Base-by-base conservation (phyloP, 2,797 vertebrate genomes). In the Paedocypris micromegethes region DNA sequence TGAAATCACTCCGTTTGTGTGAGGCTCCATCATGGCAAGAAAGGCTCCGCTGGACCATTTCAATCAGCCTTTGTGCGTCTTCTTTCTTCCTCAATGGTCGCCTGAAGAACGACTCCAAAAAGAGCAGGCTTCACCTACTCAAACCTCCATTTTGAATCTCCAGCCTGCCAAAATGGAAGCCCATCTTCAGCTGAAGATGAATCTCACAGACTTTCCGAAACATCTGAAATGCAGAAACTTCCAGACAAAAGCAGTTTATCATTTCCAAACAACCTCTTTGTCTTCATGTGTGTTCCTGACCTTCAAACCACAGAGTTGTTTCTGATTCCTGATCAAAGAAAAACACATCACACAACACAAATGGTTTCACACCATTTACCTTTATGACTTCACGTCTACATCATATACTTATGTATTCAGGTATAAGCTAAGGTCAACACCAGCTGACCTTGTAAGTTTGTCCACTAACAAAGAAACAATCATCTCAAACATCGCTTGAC, bases 21-120 rank as follows among this genome's bases (percentile, higher is more conserved):
- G 49, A n/a, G 45, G 9, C 53, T 57, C 9, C 81, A 85, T 86
- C 85, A 86, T 75, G 81, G 85, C 82, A 82, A 86, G 84, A 90
- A 89, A 88, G 85, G 81, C 83, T 80, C 86, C 83, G 87, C 79
- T 88, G 87, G 79, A 88, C 82, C 86, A 88, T 90, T 89, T 88
- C 87, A 88, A 86, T 83, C 83, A 85, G 85, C 86, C 87, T 89
- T 88, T 89, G 86, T 90, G 83, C 51, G 73, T 67, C 45, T 9
- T 38, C 55, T 43, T 38, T 58, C 48, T 64, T 9, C 56, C 49
- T 64, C 58, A 37, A 42, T 57, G 81, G 81, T 83, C 70, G 76
- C 86, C 85, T 75, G 83, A 88, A 85, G 86, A 87, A 83, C 77
- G 45, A 79, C 81, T 85, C 80, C 49, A 57, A 64, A 62, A 23